phyloP scores from a whole-genome alignment of 2,113 vertebrate species.

The Zapornia atra region DNA sequence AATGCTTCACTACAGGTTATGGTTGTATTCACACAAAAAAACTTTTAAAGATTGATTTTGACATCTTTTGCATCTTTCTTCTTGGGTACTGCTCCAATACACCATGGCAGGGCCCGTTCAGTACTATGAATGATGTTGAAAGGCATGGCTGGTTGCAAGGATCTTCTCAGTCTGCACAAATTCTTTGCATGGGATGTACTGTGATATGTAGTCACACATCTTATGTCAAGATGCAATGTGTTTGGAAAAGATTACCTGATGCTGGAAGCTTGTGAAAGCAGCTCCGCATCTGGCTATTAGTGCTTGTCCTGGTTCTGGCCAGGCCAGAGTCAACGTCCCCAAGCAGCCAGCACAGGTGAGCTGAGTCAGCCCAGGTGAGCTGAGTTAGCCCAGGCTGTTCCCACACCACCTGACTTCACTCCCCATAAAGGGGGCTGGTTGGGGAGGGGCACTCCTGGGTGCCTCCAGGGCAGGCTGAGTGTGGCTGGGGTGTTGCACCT shows the following conservation, averaged over 20 bases:
- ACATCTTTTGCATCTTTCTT: not conserved
- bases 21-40: not conserved
- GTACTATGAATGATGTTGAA: not conserved
- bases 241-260: not conserved
- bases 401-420: too few relatives aligned
- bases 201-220: not conserved
- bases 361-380: too few relatives aligned
- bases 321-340: too few relatives aligned
- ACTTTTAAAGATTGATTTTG: not conserved
- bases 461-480: too few relatives aligned
- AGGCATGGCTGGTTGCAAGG: not conserved
- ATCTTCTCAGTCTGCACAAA: not conserved
- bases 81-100: not conserved
- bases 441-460: too few relatives aligned
- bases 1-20: not conserved
- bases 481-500: too few relatives aligned
- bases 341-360: too few relatives aligned
- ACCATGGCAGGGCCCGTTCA: fast-evolving
- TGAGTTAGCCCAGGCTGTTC: too few relatives aligned
- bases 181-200: not conserved
- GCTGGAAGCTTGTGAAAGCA: not conserved
- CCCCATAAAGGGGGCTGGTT: too few relatives aligned
- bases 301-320: too few relatives aligned
- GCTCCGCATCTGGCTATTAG: not conserved
- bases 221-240: not conserved